Base-by-base conservation (phyloP, 2,797 vertebrate species). In the Sebastolobus alascanus region DNA sequence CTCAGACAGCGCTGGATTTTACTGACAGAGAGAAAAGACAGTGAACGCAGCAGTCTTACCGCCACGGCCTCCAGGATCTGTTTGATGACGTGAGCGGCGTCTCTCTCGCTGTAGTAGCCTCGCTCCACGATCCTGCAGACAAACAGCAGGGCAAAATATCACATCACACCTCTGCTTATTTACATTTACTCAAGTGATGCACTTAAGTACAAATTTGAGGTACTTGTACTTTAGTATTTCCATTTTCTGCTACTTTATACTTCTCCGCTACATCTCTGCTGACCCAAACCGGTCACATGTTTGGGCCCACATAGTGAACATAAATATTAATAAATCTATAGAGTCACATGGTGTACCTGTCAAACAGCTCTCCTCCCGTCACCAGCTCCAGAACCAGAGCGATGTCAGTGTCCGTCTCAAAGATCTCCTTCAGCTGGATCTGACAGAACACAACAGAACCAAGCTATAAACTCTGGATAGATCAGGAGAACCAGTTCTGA, bases 401-500 rank as follows among this genome's bases (percentile, higher is more conserved):
- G 20, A 98, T 97, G 92, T 97, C 96, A 0, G 94, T 94, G 86
- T 96, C 95, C 0, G 97, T 97, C 92, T 98, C 97, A 31, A 98
- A 97, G 82, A 98, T 97, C 89, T 98, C 97, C 93, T 97, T 97
- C 92, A 98, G 95, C 82, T 97, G 96, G 89, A 98, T 98, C 97
- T 98, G 91, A 54, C 12, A 56, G 1, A 14, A 10, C 29, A 14
- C 60, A 13, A 37, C 1, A 63, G 20, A 6, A 38, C 35, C 29
- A 60, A 20, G 29, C 4, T 18, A 4, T 8, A 35, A 31, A 56
- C 22, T 25, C 10, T 25, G 8, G 35, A 35, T 35, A 2, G 35
- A 8, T 8, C 22, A 56, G 52, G n/a, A n/a, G 16, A 20, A 18
- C 46, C 46, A 18, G 46, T 5, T 46, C 43, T 46, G 5, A 43